phyloP scores from a whole-genome alignment of 2,113 vertebrate genomes.

The Bufo bufo region DNA sequence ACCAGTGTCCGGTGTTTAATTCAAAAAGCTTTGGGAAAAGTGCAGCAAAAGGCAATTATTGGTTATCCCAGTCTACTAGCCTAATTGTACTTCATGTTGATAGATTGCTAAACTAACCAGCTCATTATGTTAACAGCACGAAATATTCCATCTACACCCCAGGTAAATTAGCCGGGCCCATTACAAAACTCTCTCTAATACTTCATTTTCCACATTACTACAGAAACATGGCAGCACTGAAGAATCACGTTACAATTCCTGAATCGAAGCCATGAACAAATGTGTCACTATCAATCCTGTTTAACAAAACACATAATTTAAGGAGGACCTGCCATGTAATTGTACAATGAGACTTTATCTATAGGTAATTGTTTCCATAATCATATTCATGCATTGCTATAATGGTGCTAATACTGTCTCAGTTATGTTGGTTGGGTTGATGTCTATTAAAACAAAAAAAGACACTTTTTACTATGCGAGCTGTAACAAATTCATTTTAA shows the following conservation, averaged over 20 bases:
- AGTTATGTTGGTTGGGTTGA: background rate
- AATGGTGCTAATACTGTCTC: background rate
- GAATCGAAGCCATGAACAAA: conserved; percentile 11
- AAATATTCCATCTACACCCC: conserved; percentile 27
- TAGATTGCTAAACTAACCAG: conserved; percentile 28
- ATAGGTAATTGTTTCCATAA: conserved; percentile 19
- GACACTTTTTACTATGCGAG: background rate
- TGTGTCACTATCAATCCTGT: conserved; percentile 12
- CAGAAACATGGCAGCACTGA: background rate
- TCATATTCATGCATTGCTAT: background rate
- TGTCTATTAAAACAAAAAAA: background rate
- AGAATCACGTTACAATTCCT: conserved; percentile 19
- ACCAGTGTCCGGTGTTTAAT: background rate
- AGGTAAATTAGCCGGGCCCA: conserved; percentile 16
- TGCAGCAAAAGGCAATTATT: conserved; percentile 15
- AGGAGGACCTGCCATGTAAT: conserved; percentile 1
- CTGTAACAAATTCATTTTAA: background rate
- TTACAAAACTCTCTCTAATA: conserved; percentile 22
- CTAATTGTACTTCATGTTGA: conserved; percentile 33
- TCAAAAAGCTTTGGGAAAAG: background rate
- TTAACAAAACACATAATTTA: conserved; percentile 12
- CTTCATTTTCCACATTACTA: conserved; percentile 34
- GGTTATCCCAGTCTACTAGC: conserved; percentile 16
- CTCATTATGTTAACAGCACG: conserved; percentile 40
- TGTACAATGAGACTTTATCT: background rate